phyloP scores from a whole-genome alignment of 2,113 vertebrate genomes.

The Gracilinanus agilis region DNA sequence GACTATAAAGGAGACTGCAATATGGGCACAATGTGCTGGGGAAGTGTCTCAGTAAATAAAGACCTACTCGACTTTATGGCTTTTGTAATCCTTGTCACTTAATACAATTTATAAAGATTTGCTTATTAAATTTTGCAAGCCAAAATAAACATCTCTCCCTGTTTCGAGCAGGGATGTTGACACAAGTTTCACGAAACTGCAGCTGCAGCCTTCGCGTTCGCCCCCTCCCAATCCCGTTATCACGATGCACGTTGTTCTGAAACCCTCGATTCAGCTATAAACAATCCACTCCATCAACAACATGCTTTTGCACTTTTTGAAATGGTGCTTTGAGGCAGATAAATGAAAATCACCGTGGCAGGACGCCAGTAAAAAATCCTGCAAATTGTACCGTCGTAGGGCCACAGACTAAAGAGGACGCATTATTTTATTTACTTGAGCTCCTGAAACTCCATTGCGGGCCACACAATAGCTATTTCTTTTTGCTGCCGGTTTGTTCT shows the following conservation, averaged over 20 bases:
- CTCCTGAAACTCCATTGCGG: slow-evolving; percentile 85
- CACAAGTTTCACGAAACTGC: slow-evolving; percentile 83
- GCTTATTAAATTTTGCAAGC: slow-evolving; percentile 76
- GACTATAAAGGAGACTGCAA: slow-evolving; percentile 62
- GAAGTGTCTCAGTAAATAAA: slow-evolving; percentile 60
- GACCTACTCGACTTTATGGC: slow-evolving; percentile 60
- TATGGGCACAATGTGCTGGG: slow-evolving; percentile 61
- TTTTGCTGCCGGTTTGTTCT: slow-evolving; percentile 84
- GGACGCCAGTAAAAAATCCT: slow-evolving; percentile 89
- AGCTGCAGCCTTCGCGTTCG: slow-evolving; percentile 78
- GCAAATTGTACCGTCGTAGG: slow-evolving; percentile 84
- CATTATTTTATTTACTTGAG: slow-evolving; percentile 83
- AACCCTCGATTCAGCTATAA: slow-evolving; percentile 93
- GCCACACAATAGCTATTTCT: slow-evolving; percentile 83
- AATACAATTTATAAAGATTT: slow-evolving; percentile 77
- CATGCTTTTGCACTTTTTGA: slow-evolving; percentile 99
- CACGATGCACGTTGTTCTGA: slow-evolving; percentile 91
- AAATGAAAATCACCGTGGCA: slow-evolving; percentile 93
- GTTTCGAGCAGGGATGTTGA: slow-evolving; percentile 81
- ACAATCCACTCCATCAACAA: slow-evolving; percentile 95
- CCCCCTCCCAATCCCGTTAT: slow-evolving; percentile 83
- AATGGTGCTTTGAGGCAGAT: slow-evolving; percentile 93
- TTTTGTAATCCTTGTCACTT: slow-evolving; percentile 81
- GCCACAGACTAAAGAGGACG: slow-evolving; percentile 79
- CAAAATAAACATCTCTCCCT: slow-evolving; percentile 77